Evolutionary conservation across 2,888 invertebrate species (phyloP).

Genomic region (Trissoscelio sp.): DNA sequence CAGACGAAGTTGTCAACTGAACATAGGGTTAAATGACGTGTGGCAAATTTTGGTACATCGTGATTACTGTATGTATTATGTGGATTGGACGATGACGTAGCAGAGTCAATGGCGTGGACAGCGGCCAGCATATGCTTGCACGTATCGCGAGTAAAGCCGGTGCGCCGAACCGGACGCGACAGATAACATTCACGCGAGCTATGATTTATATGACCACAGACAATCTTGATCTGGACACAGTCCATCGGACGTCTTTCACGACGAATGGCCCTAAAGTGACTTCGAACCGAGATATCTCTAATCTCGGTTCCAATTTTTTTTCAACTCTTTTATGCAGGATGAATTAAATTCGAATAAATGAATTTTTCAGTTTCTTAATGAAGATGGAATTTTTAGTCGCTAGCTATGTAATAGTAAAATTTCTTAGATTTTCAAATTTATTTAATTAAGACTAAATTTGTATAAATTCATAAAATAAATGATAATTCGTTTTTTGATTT

Average conservation of each 20-base stretch:
- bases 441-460: too few species aligned
- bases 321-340: slow-evolving; percentile 4
- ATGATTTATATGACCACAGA: slow-evolving; percentile 79
- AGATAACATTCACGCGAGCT: slow-evolving; percentile 81
- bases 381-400: too few species aligned
- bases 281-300: slow-evolving; percentile 43
- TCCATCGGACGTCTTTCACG: slow-evolving; percentile 74
- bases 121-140: slow-evolving; percentile 82
- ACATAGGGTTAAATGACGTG: slow-evolving; percentile 51
- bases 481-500: too few species aligned
- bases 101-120: slow-evolving; percentile 83
- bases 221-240: slow-evolving; percentile 80
- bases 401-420: too few species aligned
- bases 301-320: slow-evolving; percentile 37
- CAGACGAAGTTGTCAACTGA: slow-evolving; percentile 45
- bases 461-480: too few species aligned
- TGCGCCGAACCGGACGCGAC: slow-evolving; percentile 80
- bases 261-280: slow-evolving; percentile 59
- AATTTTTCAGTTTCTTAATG: too few species aligned
- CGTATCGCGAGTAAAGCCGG: slow-evolving; percentile 75
- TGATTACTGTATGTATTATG: slow-evolving; percentile 69
- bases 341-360: slow-evolving; percentile 9
- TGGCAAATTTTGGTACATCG: slow-evolving; percentile 50
- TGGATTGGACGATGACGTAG: slow-evolving; percentile 71
- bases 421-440: too few species aligned